These are phyloP conservation scores for Tylochromis polylepis DNA, from an alignment of 2,113 vertebrate species.

Conservation along the genomic window DNA sequence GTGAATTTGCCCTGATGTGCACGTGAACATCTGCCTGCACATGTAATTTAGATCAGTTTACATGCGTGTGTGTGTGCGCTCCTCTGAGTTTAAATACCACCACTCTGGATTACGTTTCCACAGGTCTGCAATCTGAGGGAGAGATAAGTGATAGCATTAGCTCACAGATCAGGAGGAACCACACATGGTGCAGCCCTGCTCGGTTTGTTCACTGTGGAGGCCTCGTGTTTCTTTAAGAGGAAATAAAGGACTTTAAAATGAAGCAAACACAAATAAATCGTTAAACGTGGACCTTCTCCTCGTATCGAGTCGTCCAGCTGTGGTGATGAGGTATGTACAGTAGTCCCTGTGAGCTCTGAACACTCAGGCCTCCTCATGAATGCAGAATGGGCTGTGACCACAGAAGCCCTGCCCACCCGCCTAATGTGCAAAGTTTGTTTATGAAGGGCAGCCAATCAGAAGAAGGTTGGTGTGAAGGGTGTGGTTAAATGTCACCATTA, in stretches of 20 bases:
- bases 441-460: background rate
- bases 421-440: background rate
- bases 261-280: background rate
- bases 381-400: background rate
- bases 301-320: too few relatives aligned
- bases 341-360: too few relatives aligned
- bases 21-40: slow-evolving; percentile 17
- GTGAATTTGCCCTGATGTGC: background rate
- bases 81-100: background rate
- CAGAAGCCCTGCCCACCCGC: background rate
- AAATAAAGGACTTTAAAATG: background rate
- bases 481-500: background rate
- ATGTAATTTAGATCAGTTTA: background rate
- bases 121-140: background rate
- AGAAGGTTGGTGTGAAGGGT: background rate
- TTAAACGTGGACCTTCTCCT: too few relatives aligned
- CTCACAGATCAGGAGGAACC: background rate
- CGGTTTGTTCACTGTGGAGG: background rate
- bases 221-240: background rate
- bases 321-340: too few relatives aligned
- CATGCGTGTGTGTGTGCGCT: background rate
- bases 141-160: background rate
- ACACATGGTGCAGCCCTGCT: background rate
- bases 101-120: background rate
- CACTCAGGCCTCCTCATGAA: background rate